phyloP scores from a whole-genome alignment of 2,797 vertebrate species.

The Cephalopachus bancanus region DNA sequence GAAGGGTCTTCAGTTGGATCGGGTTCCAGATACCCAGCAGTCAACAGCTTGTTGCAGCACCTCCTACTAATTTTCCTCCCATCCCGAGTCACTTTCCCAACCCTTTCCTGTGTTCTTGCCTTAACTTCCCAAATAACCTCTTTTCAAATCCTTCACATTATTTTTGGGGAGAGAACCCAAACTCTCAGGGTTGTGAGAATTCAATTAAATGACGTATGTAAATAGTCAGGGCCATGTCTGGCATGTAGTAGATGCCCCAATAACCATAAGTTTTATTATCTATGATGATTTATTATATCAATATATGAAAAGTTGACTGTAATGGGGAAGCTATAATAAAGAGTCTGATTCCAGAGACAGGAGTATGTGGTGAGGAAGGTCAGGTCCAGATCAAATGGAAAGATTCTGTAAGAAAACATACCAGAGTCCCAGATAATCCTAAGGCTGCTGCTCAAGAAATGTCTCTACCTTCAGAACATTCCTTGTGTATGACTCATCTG shows the following conservation, averaged over 20 bases:
- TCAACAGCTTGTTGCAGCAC: accelerated
- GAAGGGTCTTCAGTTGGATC: not conserved
- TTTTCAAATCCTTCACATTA: not conserved
- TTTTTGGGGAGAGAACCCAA: not conserved
- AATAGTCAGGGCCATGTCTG: not conserved
- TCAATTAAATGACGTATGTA: not conserved
- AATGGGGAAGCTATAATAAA: not conserved
- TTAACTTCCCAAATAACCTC: not conserved
- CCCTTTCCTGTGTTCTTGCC: not conserved
- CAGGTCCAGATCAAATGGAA: not conserved
- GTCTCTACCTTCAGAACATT: not conserved
- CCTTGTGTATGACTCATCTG: not conserved
- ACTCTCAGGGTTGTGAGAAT: not conserved
- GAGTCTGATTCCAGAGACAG: not conserved
- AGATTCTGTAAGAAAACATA: not conserved
- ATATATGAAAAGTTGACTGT: not conserved
- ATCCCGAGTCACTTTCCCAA: not conserved
- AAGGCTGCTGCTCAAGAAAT: not conserved
- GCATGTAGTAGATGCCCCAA: too few species aligned
- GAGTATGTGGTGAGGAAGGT: not conserved
- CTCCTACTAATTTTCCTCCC: not conserved
- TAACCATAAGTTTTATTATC: not conserved
- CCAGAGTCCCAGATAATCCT: not conserved
- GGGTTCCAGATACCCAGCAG: accelerated
- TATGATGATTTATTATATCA: not conserved